Percentiles rank a stretch among this genome's conserved stretches.
These are phyloP conservation scores for Pseudomyrmex dendroicus DNA, from an alignment of 1,140 invertebrate genomes.

Conservation along the genomic window DNA sequence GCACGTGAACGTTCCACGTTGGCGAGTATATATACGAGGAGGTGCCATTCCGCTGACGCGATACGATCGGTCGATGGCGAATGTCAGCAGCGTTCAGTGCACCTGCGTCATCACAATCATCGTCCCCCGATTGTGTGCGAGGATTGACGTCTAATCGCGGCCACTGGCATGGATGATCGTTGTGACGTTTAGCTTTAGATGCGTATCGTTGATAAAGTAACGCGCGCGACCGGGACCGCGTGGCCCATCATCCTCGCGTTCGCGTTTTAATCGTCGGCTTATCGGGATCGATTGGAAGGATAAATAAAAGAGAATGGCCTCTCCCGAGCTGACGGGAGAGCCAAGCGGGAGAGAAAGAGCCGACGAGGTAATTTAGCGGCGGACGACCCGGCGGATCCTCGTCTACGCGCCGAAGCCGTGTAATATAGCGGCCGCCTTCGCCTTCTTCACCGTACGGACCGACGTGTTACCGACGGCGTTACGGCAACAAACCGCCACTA, in stretches of 20 bases:
- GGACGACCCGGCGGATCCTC: not conserved
- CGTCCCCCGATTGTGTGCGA: slow-evolving; percentile 11
- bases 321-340: not conserved
- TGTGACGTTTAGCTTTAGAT: not conserved
- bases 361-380: slow-evolving; percentile 60
- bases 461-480: slow-evolving; percentile 62
- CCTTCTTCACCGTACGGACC: slow-evolving; percentile 47
- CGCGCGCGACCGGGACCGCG: slow-evolving; percentile 5
- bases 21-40: not conserved
- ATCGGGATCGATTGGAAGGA: slow-evolving; percentile 29
- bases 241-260: slow-evolving; percentile 1
- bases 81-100: slow-evolving; percentile 24
- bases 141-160: slow-evolving; percentile 44
- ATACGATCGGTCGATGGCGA: slow-evolving; percentile 26
- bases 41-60: not conserved
- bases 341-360: slow-evolving; percentile 6
- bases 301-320: slow-evolving; percentile 41
- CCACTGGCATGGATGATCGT: slow-evolving; percentile 23
- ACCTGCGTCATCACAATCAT: slow-evolving; percentile 42
- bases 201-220: slow-evolving; percentile 8
- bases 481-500: slow-evolving; percentile 80
- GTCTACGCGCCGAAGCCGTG: slow-evolving; percentile 36
- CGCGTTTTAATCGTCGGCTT: slow-evolving; percentile 46
- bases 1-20: not conserved
- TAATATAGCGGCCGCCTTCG: slow-evolving; percentile 48